Base-by-base conservation (phyloP, 2,113 vertebrate species). In the Takifugu flavidus region DNA sequence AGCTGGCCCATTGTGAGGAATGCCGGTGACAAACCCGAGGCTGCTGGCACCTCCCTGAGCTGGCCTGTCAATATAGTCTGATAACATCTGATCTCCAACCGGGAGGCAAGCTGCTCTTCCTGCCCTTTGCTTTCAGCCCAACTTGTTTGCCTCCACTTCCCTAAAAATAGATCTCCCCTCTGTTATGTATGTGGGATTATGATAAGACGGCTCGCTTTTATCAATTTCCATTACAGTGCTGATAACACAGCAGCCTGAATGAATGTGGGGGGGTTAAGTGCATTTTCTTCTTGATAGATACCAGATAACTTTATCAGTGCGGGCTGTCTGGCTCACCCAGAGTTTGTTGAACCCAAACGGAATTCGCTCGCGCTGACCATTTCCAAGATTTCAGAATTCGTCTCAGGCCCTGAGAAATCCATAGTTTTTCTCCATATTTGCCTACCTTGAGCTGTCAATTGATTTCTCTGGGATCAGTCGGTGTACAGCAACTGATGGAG, bases 391-490 rank as follows among this genome's bases (percentile, higher is more conserved):
- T 39, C 8, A 39, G 8, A 6, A 39, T 39, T 39, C 34, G 8
- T 39, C 34, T 39, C 34, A 39, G 34, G 11, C 8, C 34, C 34
- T 39, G 8, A 39, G 34, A 39, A 39, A 87, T 86, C 83, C 67
- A 85, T 84, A 77, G 26, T 78, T 73, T 74, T 64, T 76, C 67
- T 79, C 80, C 77, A 79, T 86, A 71, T 84, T 88, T 88, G 78
- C 80, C 65, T 69, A 70, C 71, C 61, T 67, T 62, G 54, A 71
- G 77, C 84, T 82, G 78, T 83, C 78, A 83, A 88, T 83, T 79
- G 87, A 89, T 87, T 86, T 72, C 70, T 68, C 62, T 59, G 65
- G 28, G 75, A 87, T 87, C 85, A 87, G 86, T 86, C 62, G 64
- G 78, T 85, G 80, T 82, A 85, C 85, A 88, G 77, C 77, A 82